phyloP scores from a whole-genome alignment of 2,888 invertebrate genomes.

The Ceraclea dissimilis region DNA sequence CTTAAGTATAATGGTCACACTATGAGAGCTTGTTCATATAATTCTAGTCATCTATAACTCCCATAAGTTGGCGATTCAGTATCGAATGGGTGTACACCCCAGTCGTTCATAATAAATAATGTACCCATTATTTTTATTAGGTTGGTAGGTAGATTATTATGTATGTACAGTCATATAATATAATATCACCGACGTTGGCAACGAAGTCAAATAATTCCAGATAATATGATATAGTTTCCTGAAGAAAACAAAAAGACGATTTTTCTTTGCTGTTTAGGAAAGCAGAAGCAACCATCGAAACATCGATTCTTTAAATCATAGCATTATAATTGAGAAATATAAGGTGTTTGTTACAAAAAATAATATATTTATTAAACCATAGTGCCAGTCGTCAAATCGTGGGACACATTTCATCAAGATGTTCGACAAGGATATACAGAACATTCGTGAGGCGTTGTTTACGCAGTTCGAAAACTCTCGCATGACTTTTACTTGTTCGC shows the following conservation, averaged over 20 bases:
- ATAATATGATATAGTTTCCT: neutral
- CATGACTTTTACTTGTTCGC: too few relatives aligned
- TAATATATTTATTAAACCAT: too few relatives aligned
- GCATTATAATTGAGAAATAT: too few relatives aligned
- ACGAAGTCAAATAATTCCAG: neutral
- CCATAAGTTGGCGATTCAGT: conserved; percentile 3
- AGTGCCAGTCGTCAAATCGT: too few relatives aligned
- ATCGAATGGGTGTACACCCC: conserved; percentile 3
- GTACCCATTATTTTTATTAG: conserved; percentile 7
- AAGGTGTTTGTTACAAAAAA: too few relatives aligned
- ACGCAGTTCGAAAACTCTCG: too few relatives aligned
- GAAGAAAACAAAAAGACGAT: neutral
- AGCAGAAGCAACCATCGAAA: neutral
- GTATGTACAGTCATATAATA: neutral
- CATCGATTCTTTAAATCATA: too few relatives aligned
- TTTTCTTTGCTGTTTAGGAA: neutral
- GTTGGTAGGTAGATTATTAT: neutral
- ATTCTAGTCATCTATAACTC: conserved; percentile 4
- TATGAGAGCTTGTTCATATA: too few relatives aligned
- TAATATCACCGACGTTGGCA: neutral
- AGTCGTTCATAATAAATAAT: conserved; percentile 14
- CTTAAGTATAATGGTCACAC: too few relatives aligned
- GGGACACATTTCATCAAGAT: too few relatives aligned
- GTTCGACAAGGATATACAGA: too few relatives aligned
- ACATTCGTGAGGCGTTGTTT: too few relatives aligned